Conservation (phyloP, 2,888 invertebrate genomes). For the Geophilus truncorum region DNA sequence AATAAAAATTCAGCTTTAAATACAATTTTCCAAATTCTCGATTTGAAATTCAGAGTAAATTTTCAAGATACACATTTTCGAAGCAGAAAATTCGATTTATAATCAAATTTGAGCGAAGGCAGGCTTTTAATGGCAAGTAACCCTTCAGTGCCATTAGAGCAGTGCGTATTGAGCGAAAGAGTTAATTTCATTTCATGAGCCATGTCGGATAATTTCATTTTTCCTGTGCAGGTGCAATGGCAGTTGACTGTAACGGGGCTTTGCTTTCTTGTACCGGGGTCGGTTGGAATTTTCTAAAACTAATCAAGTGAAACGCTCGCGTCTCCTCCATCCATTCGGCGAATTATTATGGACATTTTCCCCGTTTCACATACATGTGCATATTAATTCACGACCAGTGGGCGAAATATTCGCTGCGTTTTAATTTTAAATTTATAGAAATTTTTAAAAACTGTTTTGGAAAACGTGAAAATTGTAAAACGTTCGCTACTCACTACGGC, state of each 20-base stretch:
- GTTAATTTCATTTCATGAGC: constrained; percentile 20
- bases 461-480: too few relatives aligned
- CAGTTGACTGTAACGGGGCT: neutral
- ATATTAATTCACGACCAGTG: neutral
- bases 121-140: constrained; percentile 7
- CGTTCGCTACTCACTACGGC: too few relatives aligned
- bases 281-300: constrained; percentile 12
- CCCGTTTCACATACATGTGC: constrained; percentile 10
- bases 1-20: neutral
- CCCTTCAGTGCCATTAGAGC: constrained; percentile 20
- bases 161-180: constrained; percentile 11
- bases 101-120: neutral
- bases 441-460: too few relatives aligned
- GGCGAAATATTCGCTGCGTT: neutral
- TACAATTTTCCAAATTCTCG: neutral
- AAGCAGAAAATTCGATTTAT: neutral
- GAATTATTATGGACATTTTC: constrained; percentile 3
- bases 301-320: constrained; percentile 12
- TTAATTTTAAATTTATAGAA: neutral
- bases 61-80: neutral
- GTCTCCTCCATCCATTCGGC: neutral
- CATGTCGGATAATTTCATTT: constrained; percentile 20
- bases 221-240: constrained; percentile 20
- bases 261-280: neutral
- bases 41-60: neutral